Percentiles rank a stretch among this genome's conserved stretches.
Evolutionary conservation across 2,113 vertebrate species (phyloP).

Genomic region (Nesogale talazaci): DNA sequence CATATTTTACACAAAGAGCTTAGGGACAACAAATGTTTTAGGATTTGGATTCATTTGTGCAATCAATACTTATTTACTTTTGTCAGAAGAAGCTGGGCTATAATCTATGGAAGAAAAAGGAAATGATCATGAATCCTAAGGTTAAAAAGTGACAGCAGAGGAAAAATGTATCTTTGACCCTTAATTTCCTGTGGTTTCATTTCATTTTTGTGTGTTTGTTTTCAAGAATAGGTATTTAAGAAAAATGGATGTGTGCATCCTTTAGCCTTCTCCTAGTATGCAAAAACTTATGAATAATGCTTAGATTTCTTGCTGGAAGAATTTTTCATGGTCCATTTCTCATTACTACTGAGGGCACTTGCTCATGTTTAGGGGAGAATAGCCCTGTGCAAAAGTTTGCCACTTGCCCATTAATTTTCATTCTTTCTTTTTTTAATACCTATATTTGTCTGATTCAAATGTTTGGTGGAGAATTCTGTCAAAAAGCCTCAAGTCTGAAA

Average conservation of each 20-base stretch:
- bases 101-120: not conserved
- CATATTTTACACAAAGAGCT: not conserved
- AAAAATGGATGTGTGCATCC: not conserved
- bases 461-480: constrained; percentile 54
- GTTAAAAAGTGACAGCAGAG: not conserved
- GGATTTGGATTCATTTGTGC: constrained; percentile 21
- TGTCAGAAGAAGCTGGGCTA: not conserved
- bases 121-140: not conserved
- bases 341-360: not conserved
- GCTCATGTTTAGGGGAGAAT: not conserved
- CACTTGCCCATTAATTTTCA: constrained; percentile 29
- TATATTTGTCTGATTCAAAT: constrained; percentile 19
- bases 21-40: constrained; percentile 40
- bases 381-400: constrained; percentile 5
- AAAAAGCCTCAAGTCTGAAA: constrained; percentile 49
- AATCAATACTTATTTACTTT: constrained; percentile 16
- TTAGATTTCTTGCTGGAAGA: not conserved
- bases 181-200: not conserved
- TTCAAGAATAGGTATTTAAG: not conserved
- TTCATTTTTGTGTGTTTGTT: not conserved
- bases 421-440: not conserved
- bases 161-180: not conserved
- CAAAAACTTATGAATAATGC: not conserved
- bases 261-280: not conserved
- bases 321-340: not conserved